Conservation (phyloP, 1,140 invertebrate genomes). For the Philopotamus ludificatus region DNA sequence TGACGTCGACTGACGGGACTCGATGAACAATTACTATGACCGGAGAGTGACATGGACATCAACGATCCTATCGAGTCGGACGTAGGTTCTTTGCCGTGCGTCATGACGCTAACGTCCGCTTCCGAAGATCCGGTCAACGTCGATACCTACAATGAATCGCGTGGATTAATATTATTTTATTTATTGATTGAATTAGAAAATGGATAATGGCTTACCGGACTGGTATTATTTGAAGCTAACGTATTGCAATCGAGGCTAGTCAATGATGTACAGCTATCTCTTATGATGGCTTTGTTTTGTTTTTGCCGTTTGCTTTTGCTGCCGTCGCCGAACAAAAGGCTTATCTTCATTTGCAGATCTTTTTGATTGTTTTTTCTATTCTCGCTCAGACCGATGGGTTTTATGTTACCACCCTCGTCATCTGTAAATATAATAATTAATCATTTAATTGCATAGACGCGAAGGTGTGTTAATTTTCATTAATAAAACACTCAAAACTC, state of each 20-base stretch:
- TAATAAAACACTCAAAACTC: no score
- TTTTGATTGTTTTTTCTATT: slow-evolving; percentile 64
- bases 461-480: no score
- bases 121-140: slow-evolving; percentile 79
- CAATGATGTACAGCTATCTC: slow-evolving; percentile 61
- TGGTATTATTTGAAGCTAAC: slow-evolving; percentile 75
- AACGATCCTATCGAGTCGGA: slow-evolving; percentile 77
- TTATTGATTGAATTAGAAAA: no score
- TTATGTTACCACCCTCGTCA: slow-evolving; percentile 68
- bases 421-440: slow-evolving; percentile 58
- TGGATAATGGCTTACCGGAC: slow-evolving; percentile 76
- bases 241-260: slow-evolving; percentile 73
- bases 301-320: slow-evolving; percentile 48
- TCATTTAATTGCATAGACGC: no score
- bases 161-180: no score
- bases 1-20: slow-evolving; percentile 76
- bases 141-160: no score
- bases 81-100: slow-evolving; percentile 55
- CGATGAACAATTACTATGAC: slow-evolving; percentile 74
- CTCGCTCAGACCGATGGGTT: slow-evolving; percentile 55
- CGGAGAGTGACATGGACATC: slow-evolving; percentile 75
- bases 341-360: slow-evolving; percentile 84
- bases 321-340: slow-evolving; percentile 74
- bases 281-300: slow-evolving; percentile 48
- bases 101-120: slow-evolving; percentile 58